A percentile compares a stretch with the other conserved stretches of the same genome.
These are phyloP conservation scores for Laterallus jamaicensis DNA, from an alignment of 2,113 vertebrate species.

Conservation along the genomic window DNA sequence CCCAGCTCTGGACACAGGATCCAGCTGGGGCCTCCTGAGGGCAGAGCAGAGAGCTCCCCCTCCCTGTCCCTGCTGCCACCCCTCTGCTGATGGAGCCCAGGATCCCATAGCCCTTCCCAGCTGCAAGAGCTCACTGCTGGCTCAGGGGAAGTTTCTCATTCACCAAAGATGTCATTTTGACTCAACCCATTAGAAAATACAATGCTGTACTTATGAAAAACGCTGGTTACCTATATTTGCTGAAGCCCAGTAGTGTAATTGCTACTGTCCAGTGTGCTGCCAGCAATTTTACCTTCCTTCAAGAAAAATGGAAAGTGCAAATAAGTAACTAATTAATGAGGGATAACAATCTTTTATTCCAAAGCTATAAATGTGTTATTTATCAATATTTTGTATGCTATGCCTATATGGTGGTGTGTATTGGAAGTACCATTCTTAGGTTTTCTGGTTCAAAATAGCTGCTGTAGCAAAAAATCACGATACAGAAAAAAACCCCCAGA, in stretches of 20 bases:
- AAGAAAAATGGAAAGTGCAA: conserved; percentile 7
- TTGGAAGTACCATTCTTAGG: not conserved
- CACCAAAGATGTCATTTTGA: not conserved
- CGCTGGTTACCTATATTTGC: not conserved
- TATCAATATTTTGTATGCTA: not conserved
- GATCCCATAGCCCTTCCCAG: too few species aligned
- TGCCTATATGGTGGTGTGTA: not conserved
- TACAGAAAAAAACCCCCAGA: not conserved
- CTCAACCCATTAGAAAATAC: too few species aligned
- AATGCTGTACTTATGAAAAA: not conserved
- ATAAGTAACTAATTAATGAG: conserved; percentile 40
- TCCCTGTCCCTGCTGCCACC: too few species aligned
- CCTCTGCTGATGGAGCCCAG: too few species aligned
- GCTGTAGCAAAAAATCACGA: not conserved
- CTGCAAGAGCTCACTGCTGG: too few species aligned
- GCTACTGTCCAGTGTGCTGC: not conserved
- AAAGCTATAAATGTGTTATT: conserved; percentile 36
- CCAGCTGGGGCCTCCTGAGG: too few species aligned
- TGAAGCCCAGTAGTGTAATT: not conserved
- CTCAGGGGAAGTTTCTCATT: too few species aligned
- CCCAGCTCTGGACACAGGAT: too few species aligned
- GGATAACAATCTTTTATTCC: not conserved
- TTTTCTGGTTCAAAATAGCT: not conserved
- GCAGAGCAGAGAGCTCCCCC: too few species aligned
- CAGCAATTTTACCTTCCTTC: conserved; percentile 2